A percentile compares a stretch with the other conserved stretches of the same genome.
phyloP scores from a whole-genome alignment of 2,113 vertebrate species.

The Pollachius pollachius region DNA sequence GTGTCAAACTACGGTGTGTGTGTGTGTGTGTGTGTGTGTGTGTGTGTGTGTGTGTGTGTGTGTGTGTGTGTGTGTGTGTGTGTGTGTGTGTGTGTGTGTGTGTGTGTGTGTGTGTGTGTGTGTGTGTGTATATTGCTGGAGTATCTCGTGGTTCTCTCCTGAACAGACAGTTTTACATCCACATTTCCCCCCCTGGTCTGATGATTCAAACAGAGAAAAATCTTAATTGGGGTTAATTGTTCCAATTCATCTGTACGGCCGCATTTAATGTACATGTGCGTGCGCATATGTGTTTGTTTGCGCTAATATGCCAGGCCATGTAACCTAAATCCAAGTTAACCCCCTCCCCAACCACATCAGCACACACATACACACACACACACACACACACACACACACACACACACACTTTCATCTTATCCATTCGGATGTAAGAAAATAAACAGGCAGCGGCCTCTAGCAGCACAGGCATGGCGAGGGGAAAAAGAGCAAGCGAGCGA shows the following conservation, averaged over 20 bases:
- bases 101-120: slow-evolving; percentile 2
- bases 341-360: neutral
- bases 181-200: slow-evolving; percentile 52
- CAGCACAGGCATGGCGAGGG: slow-evolving; percentile 26
- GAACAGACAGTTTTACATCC: slow-evolving; percentile 58
- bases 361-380: no score
- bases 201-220: slow-evolving; percentile 64
- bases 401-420: slow-evolving; percentile 64
- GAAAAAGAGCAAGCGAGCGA: slow-evolving; percentile 1
- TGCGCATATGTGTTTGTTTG: slow-evolving; percentile 24
- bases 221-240: slow-evolving; percentile 72
- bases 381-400: slow-evolving; percentile 1
- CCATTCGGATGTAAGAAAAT: slow-evolving; percentile 63
- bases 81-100: neutral
- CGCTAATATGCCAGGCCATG: slow-evolving; percentile 4
- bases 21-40: slow-evolving; percentile 9
- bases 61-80: slow-evolving; percentile 8
- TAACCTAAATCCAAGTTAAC: slow-evolving; percentile 15
- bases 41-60: slow-evolving; percentile 2
- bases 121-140: slow-evolving; percentile 11
- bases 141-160: slow-evolving; percentile 37
- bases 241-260: slow-evolving; percentile 65
- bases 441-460: slow-evolving; percentile 52
- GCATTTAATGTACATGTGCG: neutral
- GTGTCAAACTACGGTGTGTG: neutral